Evolutionary conservation across 2,113 vertebrate genomes (phyloP), one percentile per base, ranked within the genome.

Genomic region (Thermophis baileyi): DNA sequence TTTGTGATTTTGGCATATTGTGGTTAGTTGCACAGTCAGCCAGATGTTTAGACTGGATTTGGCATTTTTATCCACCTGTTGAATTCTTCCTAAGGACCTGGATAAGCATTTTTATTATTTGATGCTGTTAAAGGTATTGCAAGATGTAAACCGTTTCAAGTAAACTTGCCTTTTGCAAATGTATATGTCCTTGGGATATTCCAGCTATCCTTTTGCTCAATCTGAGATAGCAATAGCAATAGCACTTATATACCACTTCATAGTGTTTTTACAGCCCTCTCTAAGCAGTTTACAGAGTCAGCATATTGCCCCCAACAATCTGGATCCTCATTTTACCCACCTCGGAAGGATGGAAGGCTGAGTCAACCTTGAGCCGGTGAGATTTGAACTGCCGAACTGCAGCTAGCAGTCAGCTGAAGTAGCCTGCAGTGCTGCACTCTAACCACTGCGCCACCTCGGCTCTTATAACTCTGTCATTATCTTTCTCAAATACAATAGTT

Each of bases 401-500:
- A 47, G 47, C 6, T 6, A 47, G 47, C 47, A 47, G 47, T 47
- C 47, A 47, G 6, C 47, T 6, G 47, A 47, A 6, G 3, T 47
- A 47, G 47, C 4, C 6, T 47, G 47, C 47, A 46, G 46, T 46
- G 5, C 46, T 46, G 5, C 5, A 47, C 47, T 47, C 2, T 47
- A 47, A 47, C 47, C 47, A 47, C 47, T 47, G 47, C 4, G 47
- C 47, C 6, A 47, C 47, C 47, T 47, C 6, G 47, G 47, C 47
- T 47, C 47, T 47, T 47, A 4, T 47, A 27, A 18, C 47, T 57
- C 30, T n/a, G 27, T 91, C n/a, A 24, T 85, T 89, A 35, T 89
- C 85, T 50, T 95, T 96, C 96, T 96, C 94, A 96, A 93, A 93
- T 96, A 95, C 30, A 55, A 92, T 96, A 94, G 95, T 89, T 93